Percentiles rank a stretch among this genome's conserved stretches.
Conservation (phyloP, 2,113 vertebrate species). For the Bubo bubo region DNA sequence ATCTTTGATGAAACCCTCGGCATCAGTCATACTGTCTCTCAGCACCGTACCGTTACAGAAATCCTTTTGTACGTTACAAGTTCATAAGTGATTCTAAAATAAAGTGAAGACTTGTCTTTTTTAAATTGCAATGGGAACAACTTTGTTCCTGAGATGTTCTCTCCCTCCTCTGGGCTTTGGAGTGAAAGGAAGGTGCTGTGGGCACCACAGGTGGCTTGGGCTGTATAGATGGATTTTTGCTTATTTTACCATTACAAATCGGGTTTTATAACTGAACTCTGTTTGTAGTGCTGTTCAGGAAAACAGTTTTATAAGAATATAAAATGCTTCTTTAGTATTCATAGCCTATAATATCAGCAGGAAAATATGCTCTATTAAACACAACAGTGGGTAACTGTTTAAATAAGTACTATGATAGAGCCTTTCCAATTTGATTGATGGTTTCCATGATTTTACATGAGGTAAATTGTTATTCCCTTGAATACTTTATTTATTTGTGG, state of each 20-base stretch:
- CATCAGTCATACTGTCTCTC: background rate
- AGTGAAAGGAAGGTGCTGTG: background rate
- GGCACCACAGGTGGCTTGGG: background rate
- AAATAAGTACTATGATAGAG: background rate
- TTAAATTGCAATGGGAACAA: background rate
- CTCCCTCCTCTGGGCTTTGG: background rate
- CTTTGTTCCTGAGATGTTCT: background rate
- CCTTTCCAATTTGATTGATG: background rate
- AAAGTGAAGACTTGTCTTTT: background rate
- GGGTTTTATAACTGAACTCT: background rate
- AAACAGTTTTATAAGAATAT: conserved; percentile 18
- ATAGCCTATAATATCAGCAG: background rate
- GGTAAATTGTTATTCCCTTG: background rate
- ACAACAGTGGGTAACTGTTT: background rate
- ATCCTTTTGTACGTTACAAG: background rate
- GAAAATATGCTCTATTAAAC: conserved; percentile 1
- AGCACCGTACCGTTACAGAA: background rate
- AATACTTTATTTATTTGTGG: background rate
- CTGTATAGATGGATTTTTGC: background rate
- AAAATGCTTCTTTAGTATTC: conserved; percentile 3
- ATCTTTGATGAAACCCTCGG: background rate
- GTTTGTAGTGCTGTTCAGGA: background rate
- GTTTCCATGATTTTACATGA: background rate
- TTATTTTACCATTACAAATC: background rate
- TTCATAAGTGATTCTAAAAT: background rate